phyloP scores from a whole-genome alignment of 2,888 invertebrate genomes.

The Drosophila nr. medialis region DNA sequence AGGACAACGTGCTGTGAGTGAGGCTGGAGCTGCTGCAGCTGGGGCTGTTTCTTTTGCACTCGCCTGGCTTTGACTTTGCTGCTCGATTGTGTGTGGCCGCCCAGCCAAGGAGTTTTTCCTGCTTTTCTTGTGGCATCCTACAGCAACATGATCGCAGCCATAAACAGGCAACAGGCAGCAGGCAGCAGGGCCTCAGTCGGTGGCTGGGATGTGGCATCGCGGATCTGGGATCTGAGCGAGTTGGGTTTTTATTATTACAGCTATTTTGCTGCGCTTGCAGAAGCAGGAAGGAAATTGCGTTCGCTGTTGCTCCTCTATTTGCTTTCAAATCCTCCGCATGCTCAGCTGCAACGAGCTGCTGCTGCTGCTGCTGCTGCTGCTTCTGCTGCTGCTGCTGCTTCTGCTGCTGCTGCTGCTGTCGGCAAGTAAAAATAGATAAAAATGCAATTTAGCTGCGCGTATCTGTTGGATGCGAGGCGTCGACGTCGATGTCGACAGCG shows the following conservation, averaged over 20 bases:
- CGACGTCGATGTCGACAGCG: conserved; percentile 11
- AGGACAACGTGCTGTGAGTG: conserved; percentile 52
- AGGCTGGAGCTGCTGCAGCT: conserved; percentile 16
- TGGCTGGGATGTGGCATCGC: conserved; percentile 4
- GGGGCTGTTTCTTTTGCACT: conserved; percentile 21
- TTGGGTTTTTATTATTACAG: conserved; percentile 70
- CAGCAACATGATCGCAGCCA: conserved; percentile 53
- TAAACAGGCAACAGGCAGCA: conserved; percentile 31
- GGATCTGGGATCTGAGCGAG: conserved; percentile 9
- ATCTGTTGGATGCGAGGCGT: conserved; percentile 41
- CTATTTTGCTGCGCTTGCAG: conserved; percentile 52
- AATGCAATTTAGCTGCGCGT: conserved; percentile 72
- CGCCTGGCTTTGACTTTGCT: conserved; percentile 1
- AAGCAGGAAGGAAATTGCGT: conserved; percentile 74
- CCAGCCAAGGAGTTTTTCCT: conserved; percentile 76
- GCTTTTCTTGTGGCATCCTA: conserved; percentile 78
- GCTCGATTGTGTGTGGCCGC: conserved; percentile 19
- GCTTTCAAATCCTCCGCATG: conserved; percentile 71
- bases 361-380: conserved; percentile 12
- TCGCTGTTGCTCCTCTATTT: conserved; percentile 33
- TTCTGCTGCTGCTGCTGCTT: conserved; percentile 14
- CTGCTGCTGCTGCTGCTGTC: conserved; percentile 38
- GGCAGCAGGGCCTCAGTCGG: conserved; percentile 7
- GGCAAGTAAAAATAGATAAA: conserved; percentile 79
- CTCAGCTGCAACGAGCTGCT: conserved; percentile 33